These are phyloP conservation scores for Bubalus kerabau DNA, from an alignment of 2,113 vertebrate species.

Conservation along the genomic window DNA sequence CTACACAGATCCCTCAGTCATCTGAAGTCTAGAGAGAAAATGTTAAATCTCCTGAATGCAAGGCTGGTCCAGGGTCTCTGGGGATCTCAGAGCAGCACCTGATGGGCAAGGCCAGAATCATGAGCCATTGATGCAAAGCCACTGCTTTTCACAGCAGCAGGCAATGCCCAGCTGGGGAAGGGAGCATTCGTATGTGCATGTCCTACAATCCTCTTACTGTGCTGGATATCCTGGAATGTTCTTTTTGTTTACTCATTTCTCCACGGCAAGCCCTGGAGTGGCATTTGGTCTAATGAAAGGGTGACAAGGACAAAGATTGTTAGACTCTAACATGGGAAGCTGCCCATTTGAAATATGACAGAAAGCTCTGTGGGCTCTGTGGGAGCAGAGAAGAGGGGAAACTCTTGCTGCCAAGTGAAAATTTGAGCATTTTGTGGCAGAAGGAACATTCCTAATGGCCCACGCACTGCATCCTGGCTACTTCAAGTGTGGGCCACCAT, in stretches of 20 bases:
- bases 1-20: background rate
- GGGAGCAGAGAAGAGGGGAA: too few species aligned
- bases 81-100: background rate
- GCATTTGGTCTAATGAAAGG: background rate
- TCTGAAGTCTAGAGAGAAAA: background rate
- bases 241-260: background rate
- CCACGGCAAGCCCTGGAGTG: background rate
- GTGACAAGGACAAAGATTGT: background rate
- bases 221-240: background rate
- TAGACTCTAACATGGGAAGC: background rate
- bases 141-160: background rate
- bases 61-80: background rate
- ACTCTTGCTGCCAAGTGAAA: background rate
- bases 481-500: background rate
- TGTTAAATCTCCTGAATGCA: background rate
- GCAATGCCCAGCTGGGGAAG: background rate
- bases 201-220: background rate
- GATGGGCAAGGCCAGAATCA: background rate
- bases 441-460: background rate
- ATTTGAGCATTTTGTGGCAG: background rate
- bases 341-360: background rate
- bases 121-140: fast-evolving
- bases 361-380: background rate
- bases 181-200: fast-evolving
- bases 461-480: fast-evolving